These are phyloP conservation scores for Acipenser oxyrinchus DNA, from an alignment of 2,797 vertebrate species.

Conservation along the genomic window DNA sequence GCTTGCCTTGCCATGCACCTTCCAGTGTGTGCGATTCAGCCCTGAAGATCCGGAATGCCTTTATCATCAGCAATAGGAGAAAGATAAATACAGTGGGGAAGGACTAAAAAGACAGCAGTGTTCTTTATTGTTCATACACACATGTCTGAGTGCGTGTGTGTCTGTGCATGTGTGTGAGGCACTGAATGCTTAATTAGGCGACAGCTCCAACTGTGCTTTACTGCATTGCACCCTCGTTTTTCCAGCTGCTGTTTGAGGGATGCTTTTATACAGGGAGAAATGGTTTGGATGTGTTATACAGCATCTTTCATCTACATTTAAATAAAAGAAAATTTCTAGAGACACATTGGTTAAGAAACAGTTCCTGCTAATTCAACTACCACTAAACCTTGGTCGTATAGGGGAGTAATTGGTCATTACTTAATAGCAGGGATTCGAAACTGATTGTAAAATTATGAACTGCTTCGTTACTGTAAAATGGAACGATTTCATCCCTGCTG, in stretches of 20 bases:
- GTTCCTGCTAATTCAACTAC: too few species aligned
- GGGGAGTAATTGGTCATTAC: conserved; percentile 1
- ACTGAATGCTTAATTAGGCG: conserved; percentile 2
- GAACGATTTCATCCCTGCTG: conserved; percentile 1
- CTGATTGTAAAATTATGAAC: conserved; percentile 29
- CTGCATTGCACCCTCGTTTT: conserved; percentile 9
- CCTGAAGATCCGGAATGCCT: neutral
- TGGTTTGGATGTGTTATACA: too few species aligned
- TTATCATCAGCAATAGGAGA: neutral
- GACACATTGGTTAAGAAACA: too few species aligned
- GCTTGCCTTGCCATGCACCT: neutral
- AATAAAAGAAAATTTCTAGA: too few species aligned
- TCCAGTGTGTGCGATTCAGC: neutral
- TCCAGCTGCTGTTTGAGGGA: conserved; percentile 7
- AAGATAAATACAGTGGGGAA: neutral
- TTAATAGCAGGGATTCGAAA: conserved; percentile 3
- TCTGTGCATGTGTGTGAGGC: conserved; percentile 8
- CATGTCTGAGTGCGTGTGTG: conserved; percentile 1
- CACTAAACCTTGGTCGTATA: too few species aligned
- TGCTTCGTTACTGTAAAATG: conserved; percentile 22
- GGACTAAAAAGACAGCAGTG: neutral
- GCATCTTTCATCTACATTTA: too few species aligned
- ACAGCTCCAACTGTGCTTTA: conserved; percentile 1
- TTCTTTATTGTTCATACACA: conserved; percentile 6
- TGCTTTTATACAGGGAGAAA: neutral